Percentiles rank a stretch among this genome's conserved stretches.
Conservation (phyloP, 2,113 vertebrate genomes). For the Carettochelys insculpta region DNA sequence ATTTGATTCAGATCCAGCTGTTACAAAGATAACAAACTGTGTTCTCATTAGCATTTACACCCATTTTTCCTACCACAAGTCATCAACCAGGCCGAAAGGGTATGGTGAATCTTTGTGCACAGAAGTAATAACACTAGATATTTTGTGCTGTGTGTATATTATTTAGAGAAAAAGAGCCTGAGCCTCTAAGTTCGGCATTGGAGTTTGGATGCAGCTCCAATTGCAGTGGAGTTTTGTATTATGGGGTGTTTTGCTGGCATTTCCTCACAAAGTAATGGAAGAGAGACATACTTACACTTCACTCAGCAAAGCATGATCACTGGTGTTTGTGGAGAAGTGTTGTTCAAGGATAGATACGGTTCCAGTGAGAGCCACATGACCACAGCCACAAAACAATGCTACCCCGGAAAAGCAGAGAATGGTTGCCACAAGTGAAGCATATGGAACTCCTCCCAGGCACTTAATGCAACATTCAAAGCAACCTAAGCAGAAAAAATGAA, state of each 20-base stretch:
- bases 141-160: accelerated
- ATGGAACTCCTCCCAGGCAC: conserved; percentile 97
- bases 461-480: conserved; percentile 99
- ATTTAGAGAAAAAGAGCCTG: not conserved
- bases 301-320: conserved; percentile 89
- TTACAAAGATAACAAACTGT: not conserved
- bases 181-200: not conserved
- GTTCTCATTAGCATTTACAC: not conserved
- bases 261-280: not conserved
- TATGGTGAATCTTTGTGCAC: not conserved
- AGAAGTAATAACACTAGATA: not conserved
- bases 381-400: conserved; percentile 95
- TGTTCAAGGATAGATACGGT: conserved; percentile 91
- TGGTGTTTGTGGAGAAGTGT: conserved; percentile 89
- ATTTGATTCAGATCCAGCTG: not conserved
- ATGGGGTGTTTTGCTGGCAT: not conserved
- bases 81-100: not conserved
- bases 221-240: not conserved
- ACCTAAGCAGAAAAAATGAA: conserved; percentile 79
- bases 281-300: conserved; percentile 86
- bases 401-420: conserved; percentile 98
- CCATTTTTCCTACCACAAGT: not conserved
- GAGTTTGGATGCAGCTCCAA: not conserved
- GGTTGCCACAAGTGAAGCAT: conserved; percentile 96
- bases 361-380: conserved; percentile 93